Percentiles rank a stretch among this genome's conserved stretches.
phyloP scores from a whole-genome alignment of 1,140 invertebrate species.

The Steinernema feltiae region DNA sequence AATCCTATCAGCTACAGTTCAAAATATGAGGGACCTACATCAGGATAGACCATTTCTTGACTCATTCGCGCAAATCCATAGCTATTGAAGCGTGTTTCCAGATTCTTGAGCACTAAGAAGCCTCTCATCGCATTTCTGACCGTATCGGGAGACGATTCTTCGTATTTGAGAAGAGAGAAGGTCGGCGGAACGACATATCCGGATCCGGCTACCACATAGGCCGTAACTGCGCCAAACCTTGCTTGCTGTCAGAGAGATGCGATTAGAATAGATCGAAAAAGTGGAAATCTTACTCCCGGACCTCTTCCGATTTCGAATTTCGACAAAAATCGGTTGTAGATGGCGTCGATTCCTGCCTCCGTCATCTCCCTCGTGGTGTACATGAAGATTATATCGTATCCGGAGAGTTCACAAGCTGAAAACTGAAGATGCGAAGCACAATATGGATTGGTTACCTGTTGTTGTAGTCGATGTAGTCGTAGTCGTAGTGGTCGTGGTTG shows the following conservation, averaged over 20 bases:
- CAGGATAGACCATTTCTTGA: too few species aligned
- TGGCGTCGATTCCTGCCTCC: constrained; percentile 3
- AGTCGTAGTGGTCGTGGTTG: constrained; percentile 15
- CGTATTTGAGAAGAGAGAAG: too few species aligned
- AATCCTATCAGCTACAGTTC: too few species aligned
- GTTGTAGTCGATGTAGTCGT: constrained; percentile 5
- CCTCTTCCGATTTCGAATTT: constrained; percentile 19
- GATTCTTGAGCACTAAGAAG: too few species aligned
- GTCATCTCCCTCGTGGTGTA: not conserved
- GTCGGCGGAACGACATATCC: too few species aligned
- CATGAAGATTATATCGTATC: not conserved
- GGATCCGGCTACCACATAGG: too few species aligned
- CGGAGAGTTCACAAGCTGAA: not conserved
- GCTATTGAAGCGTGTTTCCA: too few species aligned
- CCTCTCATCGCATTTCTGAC: too few species aligned
- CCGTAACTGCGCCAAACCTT: not conserved
- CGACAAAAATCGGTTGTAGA: not conserved
- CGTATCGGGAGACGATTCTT: too few species aligned
- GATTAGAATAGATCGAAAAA: not conserved
- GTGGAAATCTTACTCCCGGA: not conserved
- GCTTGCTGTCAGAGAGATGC: not conserved
- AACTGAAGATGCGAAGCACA: not conserved
- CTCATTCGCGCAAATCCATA: too few species aligned
- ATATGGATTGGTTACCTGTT: not conserved
- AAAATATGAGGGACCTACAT: too few species aligned